Percentiles rank a stretch among this genome's conserved stretches.
Evolutionary conservation across 2,113 vertebrate genomes (phyloP).

Genomic region (Pachycephala philippinensis): DNA sequence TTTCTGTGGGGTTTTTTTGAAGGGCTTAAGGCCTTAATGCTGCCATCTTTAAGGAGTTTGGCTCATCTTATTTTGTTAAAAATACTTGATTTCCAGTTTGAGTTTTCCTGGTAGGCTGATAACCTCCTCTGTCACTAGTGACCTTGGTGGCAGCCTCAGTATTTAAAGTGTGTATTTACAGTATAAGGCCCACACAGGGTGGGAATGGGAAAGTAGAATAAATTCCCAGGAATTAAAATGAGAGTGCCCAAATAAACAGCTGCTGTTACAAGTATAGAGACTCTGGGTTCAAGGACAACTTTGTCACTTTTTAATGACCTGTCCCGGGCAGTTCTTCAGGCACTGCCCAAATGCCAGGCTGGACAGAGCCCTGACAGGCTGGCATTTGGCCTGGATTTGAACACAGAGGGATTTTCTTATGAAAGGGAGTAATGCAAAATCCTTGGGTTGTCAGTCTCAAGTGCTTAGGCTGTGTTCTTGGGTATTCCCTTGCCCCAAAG

Average conservation of each 20-base stretch:
- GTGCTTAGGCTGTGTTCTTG: not conserved
- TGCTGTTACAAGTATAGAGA: not conserved
- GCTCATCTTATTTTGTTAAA: not conserved
- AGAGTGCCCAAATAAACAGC: not conserved
- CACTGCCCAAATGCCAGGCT: not conserved
- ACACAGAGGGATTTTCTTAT: not conserved
- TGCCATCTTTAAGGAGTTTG: not conserved
- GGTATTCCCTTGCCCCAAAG: not conserved
- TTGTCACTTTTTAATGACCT: slow-evolving; percentile 17
- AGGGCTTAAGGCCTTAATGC: not conserved
- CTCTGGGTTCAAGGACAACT: slow-evolving; percentile 2
- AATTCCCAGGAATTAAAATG: not conserved
- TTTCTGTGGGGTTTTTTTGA: not conserved
- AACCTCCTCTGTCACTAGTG: not conserved
- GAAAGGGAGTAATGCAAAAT: not conserved
- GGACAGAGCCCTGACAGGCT: not conserved
- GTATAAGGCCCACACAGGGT: not conserved
- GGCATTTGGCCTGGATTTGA: not conserved
- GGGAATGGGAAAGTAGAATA: not conserved
- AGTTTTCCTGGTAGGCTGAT: not conserved
- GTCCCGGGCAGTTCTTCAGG: accelerated
- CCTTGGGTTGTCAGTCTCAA: not conserved
- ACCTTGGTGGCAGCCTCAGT: not conserved
- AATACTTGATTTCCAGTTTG: not conserved
- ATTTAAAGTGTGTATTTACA: not conserved